Evolutionary conservation across 2,797 vertebrate genomes (phyloP).

Genomic region (Scomberomorus guttatus): DNA sequence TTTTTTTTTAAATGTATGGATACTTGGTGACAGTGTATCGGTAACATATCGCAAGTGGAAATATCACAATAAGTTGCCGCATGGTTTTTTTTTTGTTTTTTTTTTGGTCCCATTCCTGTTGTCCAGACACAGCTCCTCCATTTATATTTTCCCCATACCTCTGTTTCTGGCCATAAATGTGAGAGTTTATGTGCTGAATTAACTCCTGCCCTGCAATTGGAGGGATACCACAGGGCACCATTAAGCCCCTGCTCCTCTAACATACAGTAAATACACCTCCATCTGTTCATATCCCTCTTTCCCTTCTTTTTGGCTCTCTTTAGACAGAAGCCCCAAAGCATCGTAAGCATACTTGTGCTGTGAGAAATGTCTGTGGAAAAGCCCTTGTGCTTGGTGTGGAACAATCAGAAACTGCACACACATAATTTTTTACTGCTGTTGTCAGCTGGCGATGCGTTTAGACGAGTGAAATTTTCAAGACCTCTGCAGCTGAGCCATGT

Average conservation of each 20-base stretch:
- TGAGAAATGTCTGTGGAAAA: slow-evolving; percentile 66
- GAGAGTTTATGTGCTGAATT: slow-evolving; percentile 46
- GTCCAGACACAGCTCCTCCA: slow-evolving; percentile 20
- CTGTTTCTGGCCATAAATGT: slow-evolving; percentile 49
- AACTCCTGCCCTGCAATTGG: slow-evolving; percentile 42
- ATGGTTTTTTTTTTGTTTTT: too few species aligned
- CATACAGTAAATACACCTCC: slow-evolving; percentile 34
- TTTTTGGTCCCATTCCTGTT: not conserved
- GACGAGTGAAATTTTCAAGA: slow-evolving; percentile 41
- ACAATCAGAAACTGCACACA: slow-evolving; percentile 23
- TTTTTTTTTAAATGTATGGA: too few species aligned
- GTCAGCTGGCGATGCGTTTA: slow-evolving; percentile 64
- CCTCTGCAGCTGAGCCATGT: slow-evolving; percentile 43
- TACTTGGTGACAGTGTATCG: too few species aligned
- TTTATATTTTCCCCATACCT: slow-evolving; percentile 5
- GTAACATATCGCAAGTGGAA: too few species aligned
- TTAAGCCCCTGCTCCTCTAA: slow-evolving; percentile 23
- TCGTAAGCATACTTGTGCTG: slow-evolving; percentile 50
- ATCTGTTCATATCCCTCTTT: slow-evolving; percentile 8
- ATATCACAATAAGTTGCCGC: too few species aligned
- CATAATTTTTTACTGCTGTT: slow-evolving; percentile 66
- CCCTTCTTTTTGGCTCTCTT: slow-evolving; percentile 31
- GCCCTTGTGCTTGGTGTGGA: slow-evolving; percentile 37
- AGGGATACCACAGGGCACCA: slow-evolving; percentile 21
- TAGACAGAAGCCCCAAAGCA: slow-evolving; percentile 37